A percentile compares a stretch with the other conserved stretches of the same genome.
These are phyloP conservation scores for Cryptocheilus praepositus DNA, from an alignment of 2,888 invertebrate genomes.

Conservation along the genomic window DNA sequence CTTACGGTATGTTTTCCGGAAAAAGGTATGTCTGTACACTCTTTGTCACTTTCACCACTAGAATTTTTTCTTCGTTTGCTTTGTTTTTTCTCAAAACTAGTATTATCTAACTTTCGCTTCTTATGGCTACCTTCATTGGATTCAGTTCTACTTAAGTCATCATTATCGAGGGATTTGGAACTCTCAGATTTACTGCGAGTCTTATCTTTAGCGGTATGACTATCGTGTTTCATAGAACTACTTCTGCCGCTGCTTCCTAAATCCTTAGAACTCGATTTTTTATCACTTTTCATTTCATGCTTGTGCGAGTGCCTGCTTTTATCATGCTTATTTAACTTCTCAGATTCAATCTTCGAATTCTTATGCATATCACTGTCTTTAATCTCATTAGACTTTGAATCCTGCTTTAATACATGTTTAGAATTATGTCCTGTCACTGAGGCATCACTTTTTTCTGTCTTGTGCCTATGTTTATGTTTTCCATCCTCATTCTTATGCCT, in stretches of 20 bases:
- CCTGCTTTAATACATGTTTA: conserved; percentile 44
- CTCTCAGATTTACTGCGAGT: conserved; percentile 41
- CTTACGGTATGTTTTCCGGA: conserved; percentile 26
- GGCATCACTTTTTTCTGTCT: conserved; percentile 46
- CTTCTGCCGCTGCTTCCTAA: conserved; percentile 30
- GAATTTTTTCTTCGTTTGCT: conserved; percentile 54
- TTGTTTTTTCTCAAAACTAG: conserved; percentile 36
- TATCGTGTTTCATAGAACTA: conserved; percentile 43
- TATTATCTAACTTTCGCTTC: conserved; percentile 55
- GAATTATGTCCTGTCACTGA: conserved; percentile 42
- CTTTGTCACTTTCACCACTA: conserved; percentile 47
- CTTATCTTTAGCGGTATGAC: conserved; percentile 41
- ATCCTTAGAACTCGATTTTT: conserved; percentile 42
- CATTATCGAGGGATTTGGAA: conserved; percentile 31
- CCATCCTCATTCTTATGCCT: conserved; percentile 48
- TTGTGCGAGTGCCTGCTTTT: conserved; percentile 48
- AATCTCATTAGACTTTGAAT: conserved; percentile 33
- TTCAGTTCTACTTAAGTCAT: conserved; percentile 25
- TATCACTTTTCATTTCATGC: conserved; percentile 49
- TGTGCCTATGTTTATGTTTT: conserved; percentile 48
- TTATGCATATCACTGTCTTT: conserved; percentile 37
- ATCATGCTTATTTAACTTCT: conserved; percentile 47
- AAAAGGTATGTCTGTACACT: conserved; percentile 21
- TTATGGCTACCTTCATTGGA: conserved; percentile 44
- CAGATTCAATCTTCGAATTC: conserved; percentile 38